These are phyloP conservation scores for Helicoverpa zea DNA, from an alignment of 1,140 invertebrate genomes.

Conservation along the genomic window DNA sequence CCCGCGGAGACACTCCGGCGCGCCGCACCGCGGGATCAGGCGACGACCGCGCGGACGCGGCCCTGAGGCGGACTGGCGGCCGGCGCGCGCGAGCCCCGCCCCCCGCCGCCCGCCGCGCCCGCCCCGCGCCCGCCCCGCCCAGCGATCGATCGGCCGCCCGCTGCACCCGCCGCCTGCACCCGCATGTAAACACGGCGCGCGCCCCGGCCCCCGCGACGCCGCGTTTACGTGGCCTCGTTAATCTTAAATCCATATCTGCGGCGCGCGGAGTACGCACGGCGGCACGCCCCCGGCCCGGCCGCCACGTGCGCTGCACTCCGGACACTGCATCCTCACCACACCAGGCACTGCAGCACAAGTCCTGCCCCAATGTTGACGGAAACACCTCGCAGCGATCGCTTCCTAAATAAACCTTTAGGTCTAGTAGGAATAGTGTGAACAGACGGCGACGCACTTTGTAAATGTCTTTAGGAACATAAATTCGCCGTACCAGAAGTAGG, in stretches of 20 bases:
- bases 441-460: conserved; percentile 5
- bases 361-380: no score
- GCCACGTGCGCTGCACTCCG: conserved; percentile 49
- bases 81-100: conserved; percentile 57
- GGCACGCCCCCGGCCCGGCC: conserved; percentile 41
- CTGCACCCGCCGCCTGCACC: conserved; percentile 67
- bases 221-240: conserved; percentile 77
- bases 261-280: conserved; percentile 59
- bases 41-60: conserved; percentile 79
- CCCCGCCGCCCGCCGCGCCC: conserved; percentile 38
- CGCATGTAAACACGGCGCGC: conserved; percentile 76
- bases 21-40: conserved; percentile 68
- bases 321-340: conserved; percentile 26
- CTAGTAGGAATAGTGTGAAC: conserved; percentile 23
- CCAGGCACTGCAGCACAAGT: background rate
- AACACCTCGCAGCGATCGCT: no score
- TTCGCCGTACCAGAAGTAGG: background rate
- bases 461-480: background rate
- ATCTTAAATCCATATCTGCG: conserved; percentile 85
- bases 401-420: background rate
- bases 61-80: conserved; percentile 73
- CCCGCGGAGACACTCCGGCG: conserved; percentile 73
- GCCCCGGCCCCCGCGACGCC: conserved; percentile 58
- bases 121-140: conserved; percentile 56
- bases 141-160: conserved; percentile 74